phyloP scores from a whole-genome alignment of 2,888 invertebrate species.

The Pyrocoelia pectoralis region DNA sequence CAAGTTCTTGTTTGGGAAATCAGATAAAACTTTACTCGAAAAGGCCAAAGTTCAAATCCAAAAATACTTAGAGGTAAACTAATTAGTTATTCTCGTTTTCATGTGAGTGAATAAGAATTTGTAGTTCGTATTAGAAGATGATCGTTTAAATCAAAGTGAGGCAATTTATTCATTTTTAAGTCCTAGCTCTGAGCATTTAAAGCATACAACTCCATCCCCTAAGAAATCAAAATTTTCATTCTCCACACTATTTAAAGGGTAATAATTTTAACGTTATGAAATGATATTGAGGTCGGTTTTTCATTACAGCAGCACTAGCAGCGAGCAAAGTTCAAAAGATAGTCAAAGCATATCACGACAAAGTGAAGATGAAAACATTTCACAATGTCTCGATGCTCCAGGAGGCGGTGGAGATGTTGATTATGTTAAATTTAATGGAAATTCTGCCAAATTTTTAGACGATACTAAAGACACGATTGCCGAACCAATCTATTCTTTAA shows the following conservation, averaged over 20 bases:
- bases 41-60: conserved; percentile 85
- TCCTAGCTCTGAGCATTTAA: conserved; percentile 89
- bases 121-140: conserved; percentile 87
- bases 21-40: conserved; percentile 80
- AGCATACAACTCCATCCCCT: conserved; percentile 77
- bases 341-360: conserved; percentile 62
- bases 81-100: no score
- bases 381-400: conserved; percentile 77
- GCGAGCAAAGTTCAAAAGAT: conserved; percentile 38
- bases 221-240: conserved; percentile 90
- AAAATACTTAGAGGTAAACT: conserved; percentile 82
- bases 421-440: conserved; percentile 55
- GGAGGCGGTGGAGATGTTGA: conserved; percentile 58
- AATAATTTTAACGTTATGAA: conserved; percentile 1
- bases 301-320: conserved; percentile 26
- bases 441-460: conserved; percentile 59
- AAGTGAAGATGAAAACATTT: conserved; percentile 82
- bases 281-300: no score
- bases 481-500: conserved; percentile 85
- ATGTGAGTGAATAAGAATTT: conserved; percentile 4
- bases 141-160: conserved; percentile 86
- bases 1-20: conserved; percentile 84
- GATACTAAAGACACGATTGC: conserved; percentile 86
- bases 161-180: conserved; percentile 91
- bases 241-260: conserved; percentile 87